phyloP scores from a whole-genome alignment of 2,888 invertebrate species.

The Drosophila neoperkinsi region DNA sequence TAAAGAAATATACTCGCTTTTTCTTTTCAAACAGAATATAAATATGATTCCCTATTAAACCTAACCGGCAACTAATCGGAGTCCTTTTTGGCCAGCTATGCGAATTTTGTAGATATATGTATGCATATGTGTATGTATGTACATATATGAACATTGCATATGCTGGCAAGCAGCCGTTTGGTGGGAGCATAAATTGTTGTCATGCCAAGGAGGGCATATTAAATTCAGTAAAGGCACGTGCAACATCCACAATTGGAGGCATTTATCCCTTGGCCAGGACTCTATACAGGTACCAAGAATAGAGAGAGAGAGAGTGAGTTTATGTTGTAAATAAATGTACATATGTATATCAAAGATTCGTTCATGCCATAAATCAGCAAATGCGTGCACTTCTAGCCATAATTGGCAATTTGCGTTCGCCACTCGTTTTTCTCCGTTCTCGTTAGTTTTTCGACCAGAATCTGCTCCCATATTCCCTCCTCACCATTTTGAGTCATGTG shows the following conservation, averaged over 20 bases:
- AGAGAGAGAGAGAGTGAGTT: slow-evolving; percentile 2
- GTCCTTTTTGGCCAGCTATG: slow-evolving; percentile 46
- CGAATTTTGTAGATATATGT: slow-evolving; percentile 45
- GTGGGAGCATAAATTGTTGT: slow-evolving; percentile 68
- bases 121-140: not conserved
- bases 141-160: slow-evolving; percentile 34
- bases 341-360: slow-evolving; percentile 66
- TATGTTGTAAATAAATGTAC: slow-evolving; percentile 21
- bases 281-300: slow-evolving; percentile 11
- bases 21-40: not conserved
- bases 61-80: not conserved
- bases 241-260: slow-evolving; percentile 58
- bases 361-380: slow-evolving; percentile 73
- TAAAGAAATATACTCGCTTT: not conserved
- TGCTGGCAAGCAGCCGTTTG: slow-evolving; percentile 35
- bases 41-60: slow-evolving; percentile 49
- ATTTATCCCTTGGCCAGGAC: slow-evolving; percentile 17
- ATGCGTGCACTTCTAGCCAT: slow-evolving; percentile 70
- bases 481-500: slow-evolving; percentile 5
- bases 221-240: slow-evolving; percentile 71
- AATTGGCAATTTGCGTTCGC: slow-evolving; percentile 75
- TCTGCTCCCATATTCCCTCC: not conserved
- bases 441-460: slow-evolving; percentile 52
- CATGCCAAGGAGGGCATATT: slow-evolving; percentile 64
- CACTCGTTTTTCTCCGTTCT: slow-evolving; percentile 41